A percentile compares a stretch with the other conserved stretches of the same genome.
phyloP scores from a whole-genome alignment of 2,888 invertebrate species.

The Oxyscelio sp. region DNA sequence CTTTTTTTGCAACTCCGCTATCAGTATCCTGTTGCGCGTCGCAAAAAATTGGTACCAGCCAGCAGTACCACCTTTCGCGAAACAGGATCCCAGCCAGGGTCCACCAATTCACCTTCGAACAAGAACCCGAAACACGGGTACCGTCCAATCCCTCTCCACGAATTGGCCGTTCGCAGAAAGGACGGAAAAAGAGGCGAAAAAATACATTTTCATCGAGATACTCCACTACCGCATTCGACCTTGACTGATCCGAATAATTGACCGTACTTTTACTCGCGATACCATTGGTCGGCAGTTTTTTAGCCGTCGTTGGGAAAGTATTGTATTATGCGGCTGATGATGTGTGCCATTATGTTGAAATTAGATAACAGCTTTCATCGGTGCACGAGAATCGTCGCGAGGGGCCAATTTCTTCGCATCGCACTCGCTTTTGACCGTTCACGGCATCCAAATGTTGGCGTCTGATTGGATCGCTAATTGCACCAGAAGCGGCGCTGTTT shows the following conservation, averaged over 20 bases:
- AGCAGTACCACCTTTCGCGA: slow-evolving; percentile 11
- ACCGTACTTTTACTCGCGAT: slow-evolving; percentile 67
- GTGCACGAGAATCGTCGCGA: slow-evolving; percentile 25
- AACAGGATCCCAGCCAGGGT: slow-evolving; percentile 41
- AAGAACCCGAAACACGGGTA: slow-evolving; percentile 10
- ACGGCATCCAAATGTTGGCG: neutral
- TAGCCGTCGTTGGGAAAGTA: slow-evolving; percentile 47
- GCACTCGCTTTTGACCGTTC: neutral
- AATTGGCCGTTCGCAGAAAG: slow-evolving; percentile 28
- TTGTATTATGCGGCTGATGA: slow-evolving; percentile 40
- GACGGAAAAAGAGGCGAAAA: slow-evolving; percentile 29
- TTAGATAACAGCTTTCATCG: slow-evolving; percentile 61
- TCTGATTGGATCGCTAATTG: slow-evolving; percentile 1
- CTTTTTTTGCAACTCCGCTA: neutral
- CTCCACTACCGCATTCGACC: slow-evolving; percentile 60
- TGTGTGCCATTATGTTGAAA: slow-evolving; percentile 38
- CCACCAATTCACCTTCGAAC: slow-evolving; percentile 41
- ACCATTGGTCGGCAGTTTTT: slow-evolving; percentile 46
- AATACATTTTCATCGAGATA: slow-evolving; percentile 54
- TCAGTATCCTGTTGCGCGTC: slow-evolving; percentile 12
- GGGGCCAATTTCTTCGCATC: no score
- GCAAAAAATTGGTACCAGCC: slow-evolving; percentile 11
- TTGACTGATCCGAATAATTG: slow-evolving; percentile 71
- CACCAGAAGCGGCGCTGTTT: neutral
- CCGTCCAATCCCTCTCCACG: neutral